These are phyloP conservation scores for Taeniopygia guttata DNA, from an alignment of 2,797 vertebrate species.

Conservation along the genomic window DNA sequence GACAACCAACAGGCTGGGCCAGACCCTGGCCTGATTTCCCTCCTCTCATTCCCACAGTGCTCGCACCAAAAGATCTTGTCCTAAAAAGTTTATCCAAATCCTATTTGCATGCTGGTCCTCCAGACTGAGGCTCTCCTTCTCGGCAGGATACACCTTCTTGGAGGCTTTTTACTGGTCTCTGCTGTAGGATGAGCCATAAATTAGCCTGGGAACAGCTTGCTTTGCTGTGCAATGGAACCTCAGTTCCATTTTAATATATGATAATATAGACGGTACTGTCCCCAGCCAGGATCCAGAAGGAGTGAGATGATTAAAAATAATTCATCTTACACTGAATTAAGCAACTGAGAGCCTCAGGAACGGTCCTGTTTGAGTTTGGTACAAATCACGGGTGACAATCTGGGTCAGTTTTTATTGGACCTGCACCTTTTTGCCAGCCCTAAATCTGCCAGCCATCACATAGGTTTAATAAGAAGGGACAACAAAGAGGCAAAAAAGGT, in stretches of 20 bases:
- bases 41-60: background rate
- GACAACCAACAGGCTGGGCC: background rate
- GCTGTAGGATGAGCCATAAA: background rate
- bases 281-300: slow-evolving; percentile 42
- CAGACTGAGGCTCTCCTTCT: background rate
- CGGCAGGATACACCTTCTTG: background rate
- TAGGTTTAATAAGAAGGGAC: slow-evolving; percentile 37
- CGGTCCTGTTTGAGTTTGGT: slow-evolving; percentile 9
- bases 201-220: slow-evolving; percentile 1
- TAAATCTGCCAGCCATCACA: slow-evolving; percentile 38
- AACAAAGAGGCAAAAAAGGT: slow-evolving; percentile 22
- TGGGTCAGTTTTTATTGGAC: slow-evolving; percentile 61
- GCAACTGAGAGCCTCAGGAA: slow-evolving; percentile 40
- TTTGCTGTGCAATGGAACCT: slow-evolving; percentile 12
- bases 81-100: background rate
- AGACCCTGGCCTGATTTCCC: background rate
- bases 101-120: background rate
- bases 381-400: slow-evolving; percentile 62
- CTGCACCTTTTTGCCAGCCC: slow-evolving; percentile 30
- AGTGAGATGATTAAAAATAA: slow-evolving; percentile 65
- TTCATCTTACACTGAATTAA: slow-evolving; percentile 60
- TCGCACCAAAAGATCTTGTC: background rate
- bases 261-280: slow-evolving; percentile 13
- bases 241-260: slow-evolving; percentile 47
- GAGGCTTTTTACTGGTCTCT: background rate